These are phyloP conservation scores for Mergus octosetaceus DNA, from an alignment of 2,797 vertebrate species.

Conservation along the genomic window DNA sequence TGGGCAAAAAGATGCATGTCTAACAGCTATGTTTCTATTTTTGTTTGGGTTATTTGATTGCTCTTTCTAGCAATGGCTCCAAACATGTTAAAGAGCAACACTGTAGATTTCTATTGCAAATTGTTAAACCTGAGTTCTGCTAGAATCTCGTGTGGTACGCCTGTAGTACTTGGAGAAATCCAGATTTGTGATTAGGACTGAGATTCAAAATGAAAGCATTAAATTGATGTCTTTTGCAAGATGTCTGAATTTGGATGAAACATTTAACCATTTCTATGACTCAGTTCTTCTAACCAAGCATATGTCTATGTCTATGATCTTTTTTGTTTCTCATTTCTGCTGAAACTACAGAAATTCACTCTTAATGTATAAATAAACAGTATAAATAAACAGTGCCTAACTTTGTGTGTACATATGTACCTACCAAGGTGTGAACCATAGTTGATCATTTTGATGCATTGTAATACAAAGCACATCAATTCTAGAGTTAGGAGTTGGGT, in stretches of 20 bases:
- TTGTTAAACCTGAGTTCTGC: neutral
- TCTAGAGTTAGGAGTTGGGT: neutral
- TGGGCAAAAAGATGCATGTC: neutral
- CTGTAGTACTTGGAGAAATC: rapidly evolving
- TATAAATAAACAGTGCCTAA: neutral
- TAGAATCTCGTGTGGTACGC: neutral
- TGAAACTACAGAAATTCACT: neutral
- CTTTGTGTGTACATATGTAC: neutral
- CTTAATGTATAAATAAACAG: neutral
- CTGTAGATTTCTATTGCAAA: neutral
- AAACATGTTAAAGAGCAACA: neutral
- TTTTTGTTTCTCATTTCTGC: neutral
- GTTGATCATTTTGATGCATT: neutral
- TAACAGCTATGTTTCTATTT: neutral
- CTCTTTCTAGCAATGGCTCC: neutral
- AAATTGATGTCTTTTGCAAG: neutral
- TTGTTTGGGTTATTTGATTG: neutral
- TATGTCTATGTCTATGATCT: neutral
- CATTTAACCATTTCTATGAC: neutral
- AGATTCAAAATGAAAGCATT: neutral
- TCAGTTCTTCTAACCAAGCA: neutral
- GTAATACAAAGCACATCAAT: neutral
- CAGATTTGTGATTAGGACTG: neutral
- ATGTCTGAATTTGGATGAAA: neutral
- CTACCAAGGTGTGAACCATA: neutral